phyloP scores from a whole-genome alignment of 1,140 invertebrate genomes.

The Myzus persicae region DNA sequence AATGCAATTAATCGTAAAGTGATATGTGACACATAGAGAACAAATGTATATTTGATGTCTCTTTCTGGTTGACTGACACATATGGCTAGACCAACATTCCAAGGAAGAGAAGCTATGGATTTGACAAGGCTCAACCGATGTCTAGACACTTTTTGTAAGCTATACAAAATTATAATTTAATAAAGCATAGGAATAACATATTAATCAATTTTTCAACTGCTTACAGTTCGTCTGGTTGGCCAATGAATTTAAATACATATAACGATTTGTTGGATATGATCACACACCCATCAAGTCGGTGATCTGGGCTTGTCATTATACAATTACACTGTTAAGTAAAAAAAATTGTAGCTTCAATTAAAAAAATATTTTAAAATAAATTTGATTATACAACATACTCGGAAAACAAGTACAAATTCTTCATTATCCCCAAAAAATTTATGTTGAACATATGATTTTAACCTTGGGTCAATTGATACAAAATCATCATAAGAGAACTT shows the following conservation, averaged over 20 bases:
- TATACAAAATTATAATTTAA: background rate
- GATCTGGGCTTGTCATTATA: slow-evolving; percentile 64
- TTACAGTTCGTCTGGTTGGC: slow-evolving; percentile 49
- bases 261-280: slow-evolving; percentile 68
- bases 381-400: slow-evolving; percentile 63
- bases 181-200: background rate
- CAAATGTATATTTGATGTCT: slow-evolving; percentile 53
- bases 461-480: slow-evolving; percentile 68
- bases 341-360: background rate
- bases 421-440: slow-evolving; percentile 68
- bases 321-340: slow-evolving; percentile 49
- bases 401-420: slow-evolving; percentile 68
- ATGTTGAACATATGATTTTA: slow-evolving; percentile 69
- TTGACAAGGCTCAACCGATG: slow-evolving; percentile 46
- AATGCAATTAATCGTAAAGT: slow-evolving; percentile 28
- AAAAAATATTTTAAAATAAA: background rate
- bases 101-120: slow-evolving; percentile 24
- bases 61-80: slow-evolving; percentile 49
- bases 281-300: slow-evolving; percentile 68
- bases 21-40: slow-evolving; percentile 20
- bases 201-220: background rate
- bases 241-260: slow-evolving; percentile 66
- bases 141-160: slow-evolving; percentile 51
- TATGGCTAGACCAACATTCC: slow-evolving; percentile 45
- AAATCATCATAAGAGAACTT: slow-evolving; percentile 70